Percentiles rank a stretch among this genome's conserved stretches.
phyloP scores from a whole-genome alignment of 2,797 vertebrate genomes.

The Clarias fuscus region DNA sequence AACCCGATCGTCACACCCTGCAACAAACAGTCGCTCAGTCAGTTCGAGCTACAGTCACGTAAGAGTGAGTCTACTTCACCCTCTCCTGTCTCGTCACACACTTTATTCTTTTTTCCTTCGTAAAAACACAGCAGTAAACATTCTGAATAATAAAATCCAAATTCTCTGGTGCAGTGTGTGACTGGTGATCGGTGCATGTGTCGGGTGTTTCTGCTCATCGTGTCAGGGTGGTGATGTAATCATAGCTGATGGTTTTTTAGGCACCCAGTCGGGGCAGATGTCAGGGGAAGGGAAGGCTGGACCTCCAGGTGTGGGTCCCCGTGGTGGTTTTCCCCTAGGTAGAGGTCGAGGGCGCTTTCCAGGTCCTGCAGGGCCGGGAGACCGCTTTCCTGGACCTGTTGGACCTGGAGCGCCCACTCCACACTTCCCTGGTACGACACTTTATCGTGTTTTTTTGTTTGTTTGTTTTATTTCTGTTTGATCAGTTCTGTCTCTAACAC shows the following conservation, averaged over 20 bases:
- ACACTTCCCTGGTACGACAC: constrained; percentile 88
- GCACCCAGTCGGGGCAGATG: constrained; percentile 96
- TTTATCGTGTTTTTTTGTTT: neutral
- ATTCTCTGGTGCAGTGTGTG: neutral
- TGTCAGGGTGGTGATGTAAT: neutral
- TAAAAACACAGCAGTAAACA: too few relatives aligned
- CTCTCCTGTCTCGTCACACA: neutral
- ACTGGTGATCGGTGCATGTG: neutral
- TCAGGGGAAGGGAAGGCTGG: constrained; percentile 98
- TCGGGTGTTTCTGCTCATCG: neutral
- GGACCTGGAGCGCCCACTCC: constrained; percentile 96
- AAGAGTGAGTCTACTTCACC: constrained; percentile 80
- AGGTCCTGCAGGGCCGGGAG: constrained; percentile 87
- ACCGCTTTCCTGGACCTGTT: constrained; percentile 92
- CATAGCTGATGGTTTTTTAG: constrained; percentile 52
- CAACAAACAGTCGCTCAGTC: constrained; percentile 98
- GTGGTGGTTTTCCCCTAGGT: constrained; percentile 89
- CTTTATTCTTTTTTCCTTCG: neutral
- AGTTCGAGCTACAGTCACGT: constrained; percentile 98
- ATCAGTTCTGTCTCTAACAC: too few relatives aligned
- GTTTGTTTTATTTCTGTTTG: neutral
- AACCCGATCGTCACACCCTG: constrained; percentile 97
- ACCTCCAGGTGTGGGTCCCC: constrained; percentile 87
- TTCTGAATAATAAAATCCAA: neutral
- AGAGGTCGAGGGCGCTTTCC: constrained; percentile 94